phyloP scores from a whole-genome alignment of 1,140 invertebrate genomes.

The Zaprionus ornatus region DNA sequence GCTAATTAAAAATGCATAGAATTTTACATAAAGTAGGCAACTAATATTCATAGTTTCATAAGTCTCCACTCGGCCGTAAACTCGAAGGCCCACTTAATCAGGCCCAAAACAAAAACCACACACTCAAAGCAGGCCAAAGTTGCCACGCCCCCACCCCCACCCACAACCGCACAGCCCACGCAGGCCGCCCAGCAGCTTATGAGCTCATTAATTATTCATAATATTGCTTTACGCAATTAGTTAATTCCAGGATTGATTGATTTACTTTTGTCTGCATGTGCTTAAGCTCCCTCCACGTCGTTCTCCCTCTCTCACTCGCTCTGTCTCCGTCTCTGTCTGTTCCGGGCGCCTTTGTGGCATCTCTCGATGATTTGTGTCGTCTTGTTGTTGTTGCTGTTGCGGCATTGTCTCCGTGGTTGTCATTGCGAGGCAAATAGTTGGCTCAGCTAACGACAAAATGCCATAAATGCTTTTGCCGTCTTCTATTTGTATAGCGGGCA shows the following conservation, averaged over 20 bases:
- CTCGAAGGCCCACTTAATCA: conserved; percentile 50
- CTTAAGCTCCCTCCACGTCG: conserved; percentile 3
- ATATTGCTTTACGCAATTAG: conserved; percentile 77
- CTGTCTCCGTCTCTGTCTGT: conserved; percentile 22
- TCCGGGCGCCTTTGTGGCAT: conserved; percentile 36
- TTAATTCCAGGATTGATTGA: conserved; percentile 72
- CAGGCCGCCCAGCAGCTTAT: conserved; percentile 41
- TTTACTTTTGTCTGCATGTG: conserved; percentile 66
- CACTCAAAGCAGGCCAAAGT: conserved; percentile 22
- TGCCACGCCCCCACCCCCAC: conserved; percentile 3
- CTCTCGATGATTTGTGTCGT: conserved; percentile 47
- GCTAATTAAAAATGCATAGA: conserved; percentile 63
- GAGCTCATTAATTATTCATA: conserved; percentile 79
- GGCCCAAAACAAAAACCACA: conserved; percentile 37
- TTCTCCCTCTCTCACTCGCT: neutral
- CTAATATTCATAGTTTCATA: conserved; percentile 62
- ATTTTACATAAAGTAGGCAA: conserved; percentile 62
- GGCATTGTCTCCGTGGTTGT: conserved; percentile 58
- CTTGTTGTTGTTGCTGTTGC: conserved; percentile 20
- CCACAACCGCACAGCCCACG: neutral
- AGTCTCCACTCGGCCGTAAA: conserved; percentile 47
- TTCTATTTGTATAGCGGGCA: conserved; percentile 42
- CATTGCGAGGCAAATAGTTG: conserved; percentile 62
- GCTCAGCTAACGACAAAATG: conserved; percentile 63
- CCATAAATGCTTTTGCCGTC: conserved; percentile 61